A percentile compares a stretch with the other conserved stretches of the same genome.
Conservation (phyloP, 2,888 invertebrate species). For the Crossocerus cetratus region DNA sequence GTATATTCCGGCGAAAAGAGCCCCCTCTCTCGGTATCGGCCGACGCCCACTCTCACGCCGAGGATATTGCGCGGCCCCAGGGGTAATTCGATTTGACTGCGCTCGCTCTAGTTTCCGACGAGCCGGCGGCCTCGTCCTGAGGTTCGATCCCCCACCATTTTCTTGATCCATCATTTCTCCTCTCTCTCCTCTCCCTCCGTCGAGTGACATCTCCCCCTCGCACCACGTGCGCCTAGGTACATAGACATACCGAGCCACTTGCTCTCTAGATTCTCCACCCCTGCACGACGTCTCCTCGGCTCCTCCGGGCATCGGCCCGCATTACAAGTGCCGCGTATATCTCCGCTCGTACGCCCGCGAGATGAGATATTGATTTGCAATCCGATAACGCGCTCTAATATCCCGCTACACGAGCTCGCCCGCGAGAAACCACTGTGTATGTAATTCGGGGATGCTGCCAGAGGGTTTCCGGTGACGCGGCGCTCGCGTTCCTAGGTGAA, state of each 20-base stretch:
- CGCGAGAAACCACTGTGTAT: not conserved
- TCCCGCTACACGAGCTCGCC: not conserved
- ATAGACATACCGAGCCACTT: slow-evolving; percentile 19
- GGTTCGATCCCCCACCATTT: slow-evolving; percentile 41
- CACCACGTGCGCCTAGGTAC: slow-evolving; percentile 29
- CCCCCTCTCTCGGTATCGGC: slow-evolving; percentile 8
- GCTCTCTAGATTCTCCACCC: slow-evolving; percentile 6
- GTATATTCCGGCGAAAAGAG: slow-evolving; percentile 38
- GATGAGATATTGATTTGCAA: slow-evolving; percentile 73
- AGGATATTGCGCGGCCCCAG: slow-evolving; percentile 58
- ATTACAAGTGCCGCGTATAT: slow-evolving; percentile 66
- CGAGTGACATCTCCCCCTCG: slow-evolving; percentile 33
- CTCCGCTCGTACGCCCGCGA: slow-evolving; percentile 67
- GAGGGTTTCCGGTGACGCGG: too few relatives aligned
- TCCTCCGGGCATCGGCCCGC: slow-evolving; percentile 64
- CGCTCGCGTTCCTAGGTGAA: too few relatives aligned
- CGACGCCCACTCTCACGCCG: slow-evolving; percentile 3
- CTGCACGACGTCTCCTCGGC: slow-evolving; percentile 37
- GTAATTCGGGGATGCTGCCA: too few relatives aligned
- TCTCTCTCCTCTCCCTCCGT: slow-evolving; percentile 9
- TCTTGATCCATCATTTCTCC: slow-evolving; percentile 25
- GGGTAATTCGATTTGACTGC: slow-evolving; percentile 70
- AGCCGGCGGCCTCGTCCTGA: slow-evolving; percentile 45
- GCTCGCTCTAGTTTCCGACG: slow-evolving; percentile 61
- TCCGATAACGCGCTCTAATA: slow-evolving; percentile 52